These are phyloP conservation scores for Alsophila aescularia DNA, from an alignment of 2,888 invertebrate species.

Conservation along the genomic window DNA sequence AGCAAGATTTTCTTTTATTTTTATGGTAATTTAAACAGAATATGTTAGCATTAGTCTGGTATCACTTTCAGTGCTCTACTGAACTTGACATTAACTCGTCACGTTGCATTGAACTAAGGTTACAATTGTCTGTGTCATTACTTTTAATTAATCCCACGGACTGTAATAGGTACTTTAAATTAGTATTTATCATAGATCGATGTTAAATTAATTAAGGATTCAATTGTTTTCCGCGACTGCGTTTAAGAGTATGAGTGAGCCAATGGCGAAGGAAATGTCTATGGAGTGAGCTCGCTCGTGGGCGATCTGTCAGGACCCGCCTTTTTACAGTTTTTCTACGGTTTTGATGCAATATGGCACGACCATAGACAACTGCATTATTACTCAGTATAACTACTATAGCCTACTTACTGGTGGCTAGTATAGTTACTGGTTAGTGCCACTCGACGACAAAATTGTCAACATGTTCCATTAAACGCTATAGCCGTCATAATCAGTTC, in stretches of 20 bases:
- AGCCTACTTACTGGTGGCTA: background rate
- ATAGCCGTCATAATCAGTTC: conserved; percentile 26
- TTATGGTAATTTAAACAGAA: background rate
- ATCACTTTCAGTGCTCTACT: background rate
- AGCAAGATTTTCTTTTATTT: background rate
- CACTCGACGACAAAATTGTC: conserved; percentile 25
- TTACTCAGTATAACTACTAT: too few species aligned
- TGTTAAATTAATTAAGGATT: conserved; percentile 47
- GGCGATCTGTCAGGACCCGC: conserved; percentile 34
- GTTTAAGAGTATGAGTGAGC: too few species aligned
- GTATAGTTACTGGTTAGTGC: conserved; percentile 29
- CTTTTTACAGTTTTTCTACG: conserved; percentile 43
- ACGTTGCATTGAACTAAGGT: too few species aligned
- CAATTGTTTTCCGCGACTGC: conserved; percentile 47
- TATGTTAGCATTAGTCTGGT: background rate
- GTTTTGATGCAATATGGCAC: conserved; percentile 35
- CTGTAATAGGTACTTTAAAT: background rate
- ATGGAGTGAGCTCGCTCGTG: conserved; percentile 30
- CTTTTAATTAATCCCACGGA: background rate
- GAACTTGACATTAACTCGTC: conserved; percentile 15
- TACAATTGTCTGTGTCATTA: background rate
- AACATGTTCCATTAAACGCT: conserved; percentile 25
- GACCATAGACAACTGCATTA: too few species aligned
- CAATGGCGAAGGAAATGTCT: too few species aligned
- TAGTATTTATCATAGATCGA: conserved; percentile 1